Conservation (phyloP, 2,113 vertebrate genomes). For the Microtus ochrogaster region DNA sequence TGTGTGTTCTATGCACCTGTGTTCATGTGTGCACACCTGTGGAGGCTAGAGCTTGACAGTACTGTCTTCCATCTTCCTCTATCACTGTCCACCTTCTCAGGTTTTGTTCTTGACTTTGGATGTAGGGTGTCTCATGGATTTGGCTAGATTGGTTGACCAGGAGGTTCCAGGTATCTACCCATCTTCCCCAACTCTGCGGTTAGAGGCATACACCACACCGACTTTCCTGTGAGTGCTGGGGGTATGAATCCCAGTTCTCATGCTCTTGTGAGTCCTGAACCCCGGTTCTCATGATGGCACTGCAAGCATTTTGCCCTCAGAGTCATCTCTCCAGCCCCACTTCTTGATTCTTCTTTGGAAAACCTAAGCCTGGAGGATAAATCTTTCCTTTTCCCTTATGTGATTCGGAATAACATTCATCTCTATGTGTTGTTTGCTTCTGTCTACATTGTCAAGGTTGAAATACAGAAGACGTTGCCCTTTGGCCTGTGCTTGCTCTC, state of each 20-base stretch:
- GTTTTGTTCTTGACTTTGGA: not conserved
- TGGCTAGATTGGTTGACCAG: not conserved
- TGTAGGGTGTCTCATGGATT: not conserved
- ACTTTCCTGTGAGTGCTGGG: not conserved
- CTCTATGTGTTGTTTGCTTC: not conserved
- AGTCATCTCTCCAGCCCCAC: not conserved
- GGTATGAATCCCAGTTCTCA: no score
- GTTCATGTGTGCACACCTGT: not conserved
- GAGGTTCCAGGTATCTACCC: not conserved
- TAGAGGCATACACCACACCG: not conserved
- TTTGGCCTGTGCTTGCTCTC: not conserved
- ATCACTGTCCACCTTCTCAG: not conserved
- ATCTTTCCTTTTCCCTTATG: not conserved
- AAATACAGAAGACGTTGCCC: not conserved
- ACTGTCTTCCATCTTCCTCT: not conserved
- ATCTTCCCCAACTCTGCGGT: not conserved
- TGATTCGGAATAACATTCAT: not conserved
- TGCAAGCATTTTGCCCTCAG: not conserved
- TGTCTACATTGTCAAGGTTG: not conserved
- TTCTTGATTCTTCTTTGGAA: not conserved
- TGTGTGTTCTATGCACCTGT: not conserved
- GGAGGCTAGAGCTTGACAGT: not conserved
- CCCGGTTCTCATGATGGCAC: not conserved
- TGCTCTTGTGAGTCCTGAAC: not conserved
- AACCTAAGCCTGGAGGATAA: not conserved